Evolutionary conservation across 2,888 invertebrate genomes (phyloP), one percentile per base, ranked within the genome.

Genomic region (Ennomos quercinarius): DNA sequence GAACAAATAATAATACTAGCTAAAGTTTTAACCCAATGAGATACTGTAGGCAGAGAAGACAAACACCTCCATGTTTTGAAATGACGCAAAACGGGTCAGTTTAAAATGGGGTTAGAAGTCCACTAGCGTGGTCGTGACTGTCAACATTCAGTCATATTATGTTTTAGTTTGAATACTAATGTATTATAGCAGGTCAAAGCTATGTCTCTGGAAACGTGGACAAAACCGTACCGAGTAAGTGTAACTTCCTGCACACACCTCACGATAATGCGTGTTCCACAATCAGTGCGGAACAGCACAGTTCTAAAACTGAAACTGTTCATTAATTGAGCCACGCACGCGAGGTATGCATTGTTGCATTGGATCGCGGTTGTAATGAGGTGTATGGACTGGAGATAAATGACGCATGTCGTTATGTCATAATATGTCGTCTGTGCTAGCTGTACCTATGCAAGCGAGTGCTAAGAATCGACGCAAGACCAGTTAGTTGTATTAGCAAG

Each of bases 211-310:
- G 27, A 6, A 27, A 6, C 6, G 39, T 39, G 52, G 44, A 45
- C 34, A 52, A 37, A 34, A 12, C 38, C 8, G 27, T 6, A 12
- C 38, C 36, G n/a, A 3, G 8, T 34, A 10, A 9, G 27, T 34
- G 11, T 39, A 39, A 52, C 38, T 47, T 37, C 42, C 39, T 42
- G 39, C 10, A 17, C 50, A 42, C 45, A 35, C 37, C 35, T 51
- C 38, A 51, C 49, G 43, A 45, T 58, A 58, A 51, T 55, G 51
- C 58, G 51, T 61, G 59, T 51, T 49, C 41, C 42, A 39, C 49
- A 62, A 65, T 56, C 57, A 53, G 56, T 53, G 64, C 70, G 55
- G 65, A 65, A 65, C 47, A 57, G 41, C 55, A 60, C 58, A 35
- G 60, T 50, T 57, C 44, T 51, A 53, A 52, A 57, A 61, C 41